Base-by-base conservation (phyloP, 2,797 vertebrate species). In the Chlorospingus semifuscus region DNA sequence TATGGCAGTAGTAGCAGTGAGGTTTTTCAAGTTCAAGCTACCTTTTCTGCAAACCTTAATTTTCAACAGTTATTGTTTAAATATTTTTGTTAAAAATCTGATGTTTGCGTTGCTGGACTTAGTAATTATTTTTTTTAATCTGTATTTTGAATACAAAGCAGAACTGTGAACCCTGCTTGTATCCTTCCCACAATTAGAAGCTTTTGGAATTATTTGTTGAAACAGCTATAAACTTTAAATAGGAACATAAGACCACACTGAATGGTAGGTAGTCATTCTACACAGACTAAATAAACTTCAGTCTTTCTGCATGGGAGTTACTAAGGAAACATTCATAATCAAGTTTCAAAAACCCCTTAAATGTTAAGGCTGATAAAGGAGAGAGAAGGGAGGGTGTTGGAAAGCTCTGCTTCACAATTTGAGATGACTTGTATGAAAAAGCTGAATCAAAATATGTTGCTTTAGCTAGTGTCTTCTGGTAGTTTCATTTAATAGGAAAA, bases 61-160 rank as follows among this genome's bases (percentile, higher is more conserved):
- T 84, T 82, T 36, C 29, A 12, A 27, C 8, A 55, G 42, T 49
- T 89, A 55, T 8, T 66, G 11, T 77, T 66, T 8, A 49, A 34
- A 8, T 23, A 49, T 53, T 12, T 56, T 70, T 8, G 4, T 36
- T 30, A 9, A 82, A 71, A 55, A 53, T 30, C 17, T 41, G 18
- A 21, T 60, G 2, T 9, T 79, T 61, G 17, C 78, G 19, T 60
- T 0, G 0, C 9, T 81, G n/a, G 23, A 52, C 18, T 5, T 76
- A 8, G 0, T 86, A 53, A 27, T 27, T 60, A 15, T 16, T 4
- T 34, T 72, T 63, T 70, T 53, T 17, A 30, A 56, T 47, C 15
- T 59, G 50, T 50, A 5, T 65, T 74, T 27, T 63, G 30, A 71
- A 53, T 75, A 57, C 7, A 8, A 37, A 78, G 23, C 20, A 36